phyloP scores from a whole-genome alignment of 2,888 invertebrate genomes.

The Tyria jacobaeae region DNA sequence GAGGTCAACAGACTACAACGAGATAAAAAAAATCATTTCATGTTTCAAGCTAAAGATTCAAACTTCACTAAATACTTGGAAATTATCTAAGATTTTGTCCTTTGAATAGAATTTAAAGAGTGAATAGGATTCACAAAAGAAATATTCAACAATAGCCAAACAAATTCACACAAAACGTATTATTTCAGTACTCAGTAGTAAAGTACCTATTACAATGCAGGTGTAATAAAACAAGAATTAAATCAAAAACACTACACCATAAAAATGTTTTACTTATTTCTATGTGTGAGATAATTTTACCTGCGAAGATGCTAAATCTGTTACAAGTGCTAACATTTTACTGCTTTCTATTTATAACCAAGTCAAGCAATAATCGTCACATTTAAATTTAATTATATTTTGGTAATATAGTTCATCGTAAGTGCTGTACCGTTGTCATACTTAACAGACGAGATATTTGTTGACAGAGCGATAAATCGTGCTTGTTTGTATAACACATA shows the following conservation, averaged over 20 bases:
- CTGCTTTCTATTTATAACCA: background rate
- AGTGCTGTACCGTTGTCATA: background rate
- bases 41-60: constrained; percentile 21
- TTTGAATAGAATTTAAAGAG: constrained; percentile 23
- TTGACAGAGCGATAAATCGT: constrained; percentile 35
- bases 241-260: constrained; percentile 1
- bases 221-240: constrained; percentile 8
- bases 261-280: constrained; percentile 22
- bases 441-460: constrained; percentile 17
- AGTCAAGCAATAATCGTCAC: background rate
- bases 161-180: constrained; percentile 8
- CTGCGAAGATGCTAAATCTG: constrained; percentile 22
- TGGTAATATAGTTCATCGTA: background rate
- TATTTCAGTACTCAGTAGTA: background rate
- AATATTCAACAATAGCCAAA: constrained; percentile 35
- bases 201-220: background rate
- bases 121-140: constrained; percentile 29
- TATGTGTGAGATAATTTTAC: constrained; percentile 30
- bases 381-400: background rate
- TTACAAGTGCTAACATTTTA: background rate
- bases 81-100: constrained; percentile 29
- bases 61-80: constrained; percentile 17
- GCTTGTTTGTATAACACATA: constrained; percentile 35
- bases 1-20: constrained; percentile 54
- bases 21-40: constrained; percentile 47